Base-by-base conservation (phyloP, 2,888 invertebrate genomes). In the Morinoia aosen region DNA sequence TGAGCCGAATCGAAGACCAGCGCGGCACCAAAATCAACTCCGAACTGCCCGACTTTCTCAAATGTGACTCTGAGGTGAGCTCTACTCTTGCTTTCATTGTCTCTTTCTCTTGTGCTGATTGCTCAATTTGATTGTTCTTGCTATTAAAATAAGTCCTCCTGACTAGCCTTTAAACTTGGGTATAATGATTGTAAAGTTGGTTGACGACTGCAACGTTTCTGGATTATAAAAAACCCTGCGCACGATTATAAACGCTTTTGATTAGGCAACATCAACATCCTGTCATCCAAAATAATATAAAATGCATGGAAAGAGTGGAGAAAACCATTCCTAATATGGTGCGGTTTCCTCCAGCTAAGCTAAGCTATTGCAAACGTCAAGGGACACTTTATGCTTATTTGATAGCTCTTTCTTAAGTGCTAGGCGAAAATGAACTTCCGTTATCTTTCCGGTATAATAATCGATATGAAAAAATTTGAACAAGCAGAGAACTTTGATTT, bases 1-100 rank as follows among this genome's bases (percentile, higher is more conserved):
- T 98, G 97, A 98, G 98, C 95, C 98, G 98, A 76, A 97, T 98
- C 95, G 98, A 98, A 97, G 98, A 98, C 97, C 98, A 98, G 97
- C 98, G 98, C 96, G 98, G 98, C 95, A 98, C 98, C 0, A 98
- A 98, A 97, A 98, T 98, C 33, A 98, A 98, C 97, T 98, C 98
- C 97, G 98, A 98, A 97, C 97, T 98, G 95, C 98, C 98, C 0
- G 98, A 98, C 97, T 98, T 98, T 96, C 97, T 97, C 96, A 97
- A 97, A 97, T 97, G 97, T 96, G 96, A 96, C 58, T 61, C 95
- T 19, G 95, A 95, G 95, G 95, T 95, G 64, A 64, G 95, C 39
- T 90, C 39, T n/a, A 12, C 40, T 90, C 40, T 14, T 90, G 40
- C 90, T 2, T 40, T 90, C 90, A 90, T 90, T 14, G 90, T 90